These are phyloP conservation scores for Emberiza fucata DNA, from an alignment of 2,113 vertebrate species.

Conservation along the genomic window DNA sequence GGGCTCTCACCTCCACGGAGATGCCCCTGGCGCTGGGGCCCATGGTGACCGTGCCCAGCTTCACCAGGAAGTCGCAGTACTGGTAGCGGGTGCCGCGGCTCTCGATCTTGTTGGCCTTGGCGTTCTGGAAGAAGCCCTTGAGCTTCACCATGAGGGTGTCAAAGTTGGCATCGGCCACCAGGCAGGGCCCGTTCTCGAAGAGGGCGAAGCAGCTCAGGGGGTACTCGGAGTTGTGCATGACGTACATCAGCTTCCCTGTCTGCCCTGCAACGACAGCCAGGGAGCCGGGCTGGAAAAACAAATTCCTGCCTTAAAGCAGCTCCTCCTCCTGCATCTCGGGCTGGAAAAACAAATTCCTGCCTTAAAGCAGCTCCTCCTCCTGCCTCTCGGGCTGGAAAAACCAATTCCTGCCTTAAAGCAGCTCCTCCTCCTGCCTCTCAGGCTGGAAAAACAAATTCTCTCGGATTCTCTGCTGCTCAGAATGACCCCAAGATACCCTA, in stretches of 20 bases:
- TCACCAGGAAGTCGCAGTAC: slow-evolving; percentile 95
- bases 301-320: neutral
- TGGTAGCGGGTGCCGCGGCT: slow-evolving; percentile 91
- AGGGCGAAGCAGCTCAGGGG: slow-evolving; percentile 93
- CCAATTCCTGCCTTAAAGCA: neutral
- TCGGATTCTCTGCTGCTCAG: too few relatives aligned
- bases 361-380: neutral
- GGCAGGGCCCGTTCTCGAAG: slow-evolving; percentile 91
- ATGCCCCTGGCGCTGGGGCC: slow-evolving; percentile 93
- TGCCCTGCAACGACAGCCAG: slow-evolving; percentile 76
- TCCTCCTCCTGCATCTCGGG: neutral
- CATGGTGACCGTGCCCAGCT: slow-evolving; percentile 93
- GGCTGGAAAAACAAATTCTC: neutral
- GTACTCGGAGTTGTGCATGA: slow-evolving; percentile 97
- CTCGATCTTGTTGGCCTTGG: slow-evolving; percentile 97
- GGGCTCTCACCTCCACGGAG: slow-evolving; percentile 86
- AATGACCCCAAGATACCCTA: too few relatives aligned
- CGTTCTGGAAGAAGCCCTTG: slow-evolving; percentile 97
- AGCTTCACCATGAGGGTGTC: slow-evolving; percentile 96
- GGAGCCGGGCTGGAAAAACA: neutral
- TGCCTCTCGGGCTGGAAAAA: neutral
- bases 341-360: neutral
- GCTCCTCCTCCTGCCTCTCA: neutral
- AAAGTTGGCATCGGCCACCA: slow-evolving; percentile 92
- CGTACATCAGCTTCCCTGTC: slow-evolving; percentile 89